Conservation (phyloP, 2,113 vertebrate species). For the Sterna hirundo region DNA sequence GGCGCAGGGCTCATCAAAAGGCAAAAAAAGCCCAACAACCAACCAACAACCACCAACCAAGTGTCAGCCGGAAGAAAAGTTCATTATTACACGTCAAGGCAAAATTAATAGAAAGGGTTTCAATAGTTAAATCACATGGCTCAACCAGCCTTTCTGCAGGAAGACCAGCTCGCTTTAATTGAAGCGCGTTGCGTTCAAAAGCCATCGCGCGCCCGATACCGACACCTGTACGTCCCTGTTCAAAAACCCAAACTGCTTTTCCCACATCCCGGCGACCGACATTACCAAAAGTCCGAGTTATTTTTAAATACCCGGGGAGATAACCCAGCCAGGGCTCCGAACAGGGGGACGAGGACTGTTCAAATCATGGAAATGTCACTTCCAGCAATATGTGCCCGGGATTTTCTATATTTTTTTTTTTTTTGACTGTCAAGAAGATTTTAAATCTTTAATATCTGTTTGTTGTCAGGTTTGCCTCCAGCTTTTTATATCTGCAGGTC, state of each 20-base stretch:
- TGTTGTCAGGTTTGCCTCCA: slow-evolving; percentile 45
- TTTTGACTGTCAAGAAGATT: slow-evolving; percentile 40
- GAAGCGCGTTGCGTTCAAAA: background rate
- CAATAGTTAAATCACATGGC: slow-evolving; percentile 35
- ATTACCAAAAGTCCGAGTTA: background rate
- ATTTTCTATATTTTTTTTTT: background rate
- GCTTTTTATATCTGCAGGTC: slow-evolving; percentile 12
- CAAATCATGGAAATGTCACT: slow-evolving; percentile 13
- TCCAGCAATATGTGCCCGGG: background rate
- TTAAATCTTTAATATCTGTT: slow-evolving; percentile 52
- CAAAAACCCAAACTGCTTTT: background rate
- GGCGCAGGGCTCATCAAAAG: background rate
- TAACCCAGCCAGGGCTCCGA: background rate
- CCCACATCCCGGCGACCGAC: background rate
- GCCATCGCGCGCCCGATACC: background rate
- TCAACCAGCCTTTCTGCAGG: slow-evolving; percentile 8
- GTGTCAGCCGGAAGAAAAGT: slow-evolving; percentile 3
- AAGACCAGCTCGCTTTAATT: slow-evolving; percentile 46
- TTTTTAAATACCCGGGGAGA: slow-evolving; percentile 7
- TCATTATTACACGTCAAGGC: slow-evolving; percentile 6
- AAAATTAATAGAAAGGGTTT: slow-evolving; percentile 38
- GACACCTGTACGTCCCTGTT: background rate
- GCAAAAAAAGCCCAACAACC: background rate
- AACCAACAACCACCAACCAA: background rate
- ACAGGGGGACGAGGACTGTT: background rate